Evolutionary conservation across 2,888 invertebrate genomes (phyloP), one percentile per base, ranked within the genome.

Genomic region (Harmothoe impar): DNA sequence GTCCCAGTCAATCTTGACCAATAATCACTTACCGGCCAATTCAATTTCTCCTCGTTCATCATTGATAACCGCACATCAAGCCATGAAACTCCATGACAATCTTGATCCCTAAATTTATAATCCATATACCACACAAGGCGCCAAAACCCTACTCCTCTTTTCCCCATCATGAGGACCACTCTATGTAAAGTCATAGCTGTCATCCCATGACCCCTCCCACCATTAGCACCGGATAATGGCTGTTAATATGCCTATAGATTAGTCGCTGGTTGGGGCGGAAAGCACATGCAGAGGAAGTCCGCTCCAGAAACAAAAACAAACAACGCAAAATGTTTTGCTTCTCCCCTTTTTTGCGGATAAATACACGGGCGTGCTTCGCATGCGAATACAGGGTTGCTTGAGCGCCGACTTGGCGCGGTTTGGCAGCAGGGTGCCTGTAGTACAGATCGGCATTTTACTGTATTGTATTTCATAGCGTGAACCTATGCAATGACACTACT

Each of bases 261-360:
- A 72, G 72, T 29, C 72, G 25, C 31, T 29, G 72, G 29, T 29
- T 17, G 72, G 72, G 72, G 29, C 72, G 72, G 72, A 72, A 72
- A 29, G 29, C 72, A 29, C 72, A 72, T 29, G 72, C 72, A 72
- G 72, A 72, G 72, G 72, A 72, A 72, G 72, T 72, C 72, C 72
- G 72, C 72, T 72, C 72, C 72, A 72, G 72, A 72, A 72, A 72
- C 72, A 72, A 72, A 62, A 72, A 29, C 72, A 72, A 72, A 72
- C 72, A 72, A n/a, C 15, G 72, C 72, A 72, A 72, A 72, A 72
- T 72, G 72, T 72, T 72, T 72, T 72, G 20, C 25, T 72, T 72
- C 29, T 29, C 29, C 72, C 72, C 31, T 72, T 72, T 72, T 72
- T 72, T 29, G 15, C 5, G 29, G 72, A 72, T 72, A 72, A 72